Conservation (phyloP, 2,113 vertebrate genomes). For the Neopipo cinnamomea region DNA sequence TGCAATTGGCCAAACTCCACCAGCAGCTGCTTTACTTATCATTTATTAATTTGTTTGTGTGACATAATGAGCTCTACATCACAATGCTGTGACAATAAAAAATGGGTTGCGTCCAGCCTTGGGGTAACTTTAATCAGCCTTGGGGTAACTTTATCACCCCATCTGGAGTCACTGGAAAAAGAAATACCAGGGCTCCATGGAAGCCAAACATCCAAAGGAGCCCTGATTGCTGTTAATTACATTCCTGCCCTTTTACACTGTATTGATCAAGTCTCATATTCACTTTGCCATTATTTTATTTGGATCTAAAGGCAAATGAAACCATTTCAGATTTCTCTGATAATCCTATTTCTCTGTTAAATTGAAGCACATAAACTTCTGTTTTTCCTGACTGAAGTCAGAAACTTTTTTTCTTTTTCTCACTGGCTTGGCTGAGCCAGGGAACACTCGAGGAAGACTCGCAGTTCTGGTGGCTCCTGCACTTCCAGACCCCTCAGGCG, state of each 20-base stretch:
- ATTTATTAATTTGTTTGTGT: not conserved
- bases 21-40: not conserved
- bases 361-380: not conserved
- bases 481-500: not conserved
- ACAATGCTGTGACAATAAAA: not conserved
- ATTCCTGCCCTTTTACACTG: not conserved
- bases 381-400: not conserved
- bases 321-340: not conserved
- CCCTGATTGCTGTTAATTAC: not conserved
- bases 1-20: not conserved
- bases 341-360: not conserved
- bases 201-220: not conserved
- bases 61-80: not conserved
- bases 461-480: not conserved
- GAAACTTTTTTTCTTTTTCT: not conserved
- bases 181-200: not conserved
- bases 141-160: not conserved
- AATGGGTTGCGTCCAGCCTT: not conserved
- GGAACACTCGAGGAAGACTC: not conserved
- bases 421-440: not conserved
- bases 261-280: conserved; percentile 43
- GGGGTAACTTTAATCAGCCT: not conserved
- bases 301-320: not conserved
- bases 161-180: not conserved
- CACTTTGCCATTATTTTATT: not conserved